A percentile compares a stretch with the other conserved stretches of the same genome.
phyloP scores from a whole-genome alignment of 2,113 vertebrate genomes.

The Solea solea region DNA sequence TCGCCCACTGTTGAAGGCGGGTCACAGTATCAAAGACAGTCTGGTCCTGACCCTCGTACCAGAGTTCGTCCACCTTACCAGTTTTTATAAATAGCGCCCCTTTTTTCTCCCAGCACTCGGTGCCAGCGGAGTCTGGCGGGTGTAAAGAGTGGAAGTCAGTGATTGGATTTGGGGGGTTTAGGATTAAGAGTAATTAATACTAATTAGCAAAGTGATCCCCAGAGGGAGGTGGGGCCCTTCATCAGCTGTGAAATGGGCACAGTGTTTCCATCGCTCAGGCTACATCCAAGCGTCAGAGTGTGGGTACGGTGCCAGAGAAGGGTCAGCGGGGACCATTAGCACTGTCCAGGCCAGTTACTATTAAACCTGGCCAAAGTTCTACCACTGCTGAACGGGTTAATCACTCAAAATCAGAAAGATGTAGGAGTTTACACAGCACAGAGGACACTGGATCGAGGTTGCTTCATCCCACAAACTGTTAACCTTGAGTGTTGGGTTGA shows the following conservation, averaged over 20 bases:
- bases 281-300: conserved; percentile 42
- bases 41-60: conserved; percentile 18
- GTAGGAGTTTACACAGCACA: conserved; percentile 64
- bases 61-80: conserved; percentile 40
- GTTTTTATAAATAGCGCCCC: conserved; percentile 67
- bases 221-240: conserved; percentile 56
- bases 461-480: conserved; percentile 60
- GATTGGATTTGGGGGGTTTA: conserved; percentile 72
- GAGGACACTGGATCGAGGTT: conserved; percentile 58
- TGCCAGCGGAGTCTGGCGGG: conserved; percentile 47
- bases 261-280: conserved; percentile 51
- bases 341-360: conserved; percentile 50
- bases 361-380: conserved; percentile 34
- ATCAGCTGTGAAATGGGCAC: conserved; percentile 53
- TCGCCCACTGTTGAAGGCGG: conserved; percentile 1
- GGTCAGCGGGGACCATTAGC: conserved; percentile 45
- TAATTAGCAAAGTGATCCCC: conserved; percentile 76
- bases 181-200: conserved; percentile 82
- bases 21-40: conserved; percentile 10
- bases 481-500: conserved; percentile 68
- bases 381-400: conserved; percentile 61
- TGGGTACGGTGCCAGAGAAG: conserved; percentile 46
- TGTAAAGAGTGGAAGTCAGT: conserved; percentile 44
- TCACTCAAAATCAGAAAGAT: conserved; percentile 71
- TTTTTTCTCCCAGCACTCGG: conserved; percentile 24